A percentile compares a stretch with the other conserved stretches of the same genome.
Conservation (phyloP, 2,888 invertebrate species). For the Chymomyza caudatula region DNA sequence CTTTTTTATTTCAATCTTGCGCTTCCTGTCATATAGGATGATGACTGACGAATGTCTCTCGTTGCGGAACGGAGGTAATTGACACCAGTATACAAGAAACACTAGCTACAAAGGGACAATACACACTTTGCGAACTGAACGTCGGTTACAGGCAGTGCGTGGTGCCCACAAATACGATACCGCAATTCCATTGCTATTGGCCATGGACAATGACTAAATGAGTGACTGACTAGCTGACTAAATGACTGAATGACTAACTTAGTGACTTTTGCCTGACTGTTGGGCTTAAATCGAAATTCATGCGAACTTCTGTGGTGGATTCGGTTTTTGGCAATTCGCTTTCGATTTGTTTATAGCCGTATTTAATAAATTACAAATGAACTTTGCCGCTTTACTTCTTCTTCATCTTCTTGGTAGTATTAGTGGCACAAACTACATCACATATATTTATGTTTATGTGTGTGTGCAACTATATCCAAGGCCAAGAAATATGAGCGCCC, state of each 20-base stretch:
- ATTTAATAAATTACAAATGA: constrained; percentile 63
- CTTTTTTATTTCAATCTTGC: no score
- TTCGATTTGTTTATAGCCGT: constrained; percentile 65
- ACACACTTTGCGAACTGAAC: no score
- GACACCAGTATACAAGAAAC: no score
- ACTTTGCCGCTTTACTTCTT: constrained; percentile 21
- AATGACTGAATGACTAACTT: constrained; percentile 46
- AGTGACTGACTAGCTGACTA: constrained; percentile 46
- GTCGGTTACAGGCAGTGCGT: background rate
- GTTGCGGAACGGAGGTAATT: no score
- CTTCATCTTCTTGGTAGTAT: constrained; percentile 23
- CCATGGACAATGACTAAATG: constrained; percentile 16
- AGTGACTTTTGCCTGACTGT: background rate
- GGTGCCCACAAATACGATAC: constrained; percentile 55
- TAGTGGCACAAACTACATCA: constrained; percentile 4
- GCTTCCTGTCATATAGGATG: no score
- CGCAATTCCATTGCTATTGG: constrained; percentile 54
- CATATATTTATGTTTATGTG: constrained; percentile 22
- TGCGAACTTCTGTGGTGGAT: constrained; percentile 37
- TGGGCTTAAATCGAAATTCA: constrained; percentile 62
- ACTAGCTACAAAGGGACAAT: background rate
- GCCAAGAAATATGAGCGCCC: constrained; percentile 60
- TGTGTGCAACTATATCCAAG: constrained; percentile 33
- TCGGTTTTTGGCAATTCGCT: constrained; percentile 36
- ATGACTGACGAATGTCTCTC: no score